These are phyloP conservation scores for Trematocara caparti DNA, from an alignment of 2,797 vertebrate species.

Conservation along the genomic window DNA sequence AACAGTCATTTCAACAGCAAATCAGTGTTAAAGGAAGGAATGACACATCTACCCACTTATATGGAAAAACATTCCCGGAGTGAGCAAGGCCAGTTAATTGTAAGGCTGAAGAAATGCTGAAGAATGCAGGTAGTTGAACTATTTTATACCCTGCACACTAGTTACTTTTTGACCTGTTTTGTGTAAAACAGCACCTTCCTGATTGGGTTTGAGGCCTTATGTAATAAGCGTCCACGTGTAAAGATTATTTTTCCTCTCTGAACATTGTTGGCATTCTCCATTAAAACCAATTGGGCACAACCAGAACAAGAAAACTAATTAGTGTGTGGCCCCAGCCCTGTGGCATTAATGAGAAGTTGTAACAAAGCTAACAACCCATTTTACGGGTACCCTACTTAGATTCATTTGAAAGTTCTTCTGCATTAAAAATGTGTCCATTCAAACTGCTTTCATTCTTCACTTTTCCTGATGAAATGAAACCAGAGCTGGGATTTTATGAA, in stretches of 20 bases:
- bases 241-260: slow-evolving; percentile 4
- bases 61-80: neutral
- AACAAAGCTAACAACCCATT: slow-evolving; percentile 39
- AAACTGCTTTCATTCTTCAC: slow-evolving; percentile 21
- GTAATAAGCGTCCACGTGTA: slow-evolving; percentile 4
- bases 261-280: slow-evolving; percentile 16
- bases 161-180: neutral
- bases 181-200: neutral
- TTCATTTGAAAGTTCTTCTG: slow-evolving; percentile 26
- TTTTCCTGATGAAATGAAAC: neutral
- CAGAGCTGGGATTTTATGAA: neutral
- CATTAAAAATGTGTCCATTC: slow-evolving; percentile 12
- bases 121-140: neutral
- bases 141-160: neutral
- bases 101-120: neutral
- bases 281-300: slow-evolving; percentile 40
- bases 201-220: neutral
- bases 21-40: neutral
- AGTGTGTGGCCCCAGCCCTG: neutral
- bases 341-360: slow-evolving; percentile 38
- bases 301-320: slow-evolving; percentile 46
- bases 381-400: slow-evolving; percentile 12
- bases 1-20: neutral
- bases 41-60: neutral
- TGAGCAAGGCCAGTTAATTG: neutral